phyloP scores from a whole-genome alignment of 2,113 vertebrate species.

The Megalops atlanticus region DNA sequence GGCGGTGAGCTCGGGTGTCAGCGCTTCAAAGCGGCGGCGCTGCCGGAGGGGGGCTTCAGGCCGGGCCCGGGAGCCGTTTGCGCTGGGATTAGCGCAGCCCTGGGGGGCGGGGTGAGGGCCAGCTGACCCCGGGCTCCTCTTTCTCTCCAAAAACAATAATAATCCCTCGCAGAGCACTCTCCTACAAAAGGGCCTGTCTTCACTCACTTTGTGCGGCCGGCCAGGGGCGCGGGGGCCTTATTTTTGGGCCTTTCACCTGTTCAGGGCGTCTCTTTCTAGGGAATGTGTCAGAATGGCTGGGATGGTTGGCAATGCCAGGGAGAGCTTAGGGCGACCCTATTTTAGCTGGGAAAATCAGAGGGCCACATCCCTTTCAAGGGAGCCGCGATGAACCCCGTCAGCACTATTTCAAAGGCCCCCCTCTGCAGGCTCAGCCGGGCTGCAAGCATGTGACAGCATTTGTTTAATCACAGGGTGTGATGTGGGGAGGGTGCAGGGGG shows the following conservation, averaged over 20 bases:
- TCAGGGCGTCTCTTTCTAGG: slow-evolving; percentile 70
- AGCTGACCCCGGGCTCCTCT: slow-evolving; percentile 75
- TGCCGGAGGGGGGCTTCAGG: slow-evolving; percentile 58
- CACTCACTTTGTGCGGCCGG: slow-evolving; percentile 69
- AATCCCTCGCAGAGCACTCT: slow-evolving; percentile 66
- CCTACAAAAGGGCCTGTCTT: slow-evolving; percentile 76
- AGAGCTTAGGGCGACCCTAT: slow-evolving; percentile 76
- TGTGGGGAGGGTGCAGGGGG: slow-evolving; percentile 57
- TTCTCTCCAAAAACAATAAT: slow-evolving; percentile 81
- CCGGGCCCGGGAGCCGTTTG: slow-evolving; percentile 70
- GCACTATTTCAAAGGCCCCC: slow-evolving; percentile 72
- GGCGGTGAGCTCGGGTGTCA: slow-evolving; percentile 67
- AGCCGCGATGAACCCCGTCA: slow-evolving; percentile 69
- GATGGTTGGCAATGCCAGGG: slow-evolving; percentile 77
- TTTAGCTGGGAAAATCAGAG: slow-evolving; percentile 81
- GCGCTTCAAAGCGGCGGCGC: slow-evolving; percentile 70
- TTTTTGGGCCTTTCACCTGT: slow-evolving; percentile 79
- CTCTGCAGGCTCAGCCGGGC: slow-evolving; percentile 63
- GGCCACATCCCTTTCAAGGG: slow-evolving; percentile 77
- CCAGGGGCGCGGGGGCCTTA: slow-evolving; percentile 60
- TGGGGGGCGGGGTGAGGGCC: slow-evolving; percentile 63
- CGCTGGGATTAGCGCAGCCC: slow-evolving; percentile 69
- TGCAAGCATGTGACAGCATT: slow-evolving; percentile 64
- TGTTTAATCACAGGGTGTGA: slow-evolving; percentile 65
- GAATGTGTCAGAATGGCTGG: slow-evolving; percentile 81